Evolutionary conservation across 2,888 invertebrate genomes (phyloP).

Genomic region (Trichopoda pennipes): DNA sequence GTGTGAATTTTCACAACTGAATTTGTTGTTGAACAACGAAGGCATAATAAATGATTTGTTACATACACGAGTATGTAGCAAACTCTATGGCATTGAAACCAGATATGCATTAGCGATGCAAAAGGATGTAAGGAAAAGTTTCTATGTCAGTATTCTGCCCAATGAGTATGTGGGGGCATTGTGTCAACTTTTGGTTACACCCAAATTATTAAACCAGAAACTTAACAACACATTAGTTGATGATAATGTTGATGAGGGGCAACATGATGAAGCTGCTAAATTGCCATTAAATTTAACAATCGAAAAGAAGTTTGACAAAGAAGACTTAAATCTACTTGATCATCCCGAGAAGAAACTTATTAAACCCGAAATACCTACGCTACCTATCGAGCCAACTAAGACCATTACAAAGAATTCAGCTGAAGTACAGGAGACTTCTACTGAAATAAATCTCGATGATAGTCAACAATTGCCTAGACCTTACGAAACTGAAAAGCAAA

Average conservation of each 20-base stretch:
- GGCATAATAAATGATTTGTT: conserved; percentile 84
- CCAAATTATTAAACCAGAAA: conserved; percentile 36
- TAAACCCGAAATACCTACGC: conserved; percentile 49
- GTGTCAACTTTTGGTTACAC: conserved; percentile 85
- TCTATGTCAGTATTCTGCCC: conserved; percentile 85
- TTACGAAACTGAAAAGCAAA: conserved; percentile 62
- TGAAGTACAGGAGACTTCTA: conserved; percentile 54
- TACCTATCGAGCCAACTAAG: conserved; percentile 49
- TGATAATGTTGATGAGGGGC: not conserved
- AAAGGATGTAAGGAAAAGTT: conserved; percentile 79
- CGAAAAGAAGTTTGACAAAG: conserved; percentile 71
- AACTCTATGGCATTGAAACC: conserved; percentile 83
- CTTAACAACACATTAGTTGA: conserved; percentile 27
- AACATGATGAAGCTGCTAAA: conserved; percentile 67
- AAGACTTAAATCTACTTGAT: conserved; percentile 68
- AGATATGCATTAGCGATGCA: conserved; percentile 68
- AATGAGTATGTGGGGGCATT: conserved; percentile 88
- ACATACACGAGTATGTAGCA: conserved; percentile 84
- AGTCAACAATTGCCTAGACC: conserved; percentile 72
- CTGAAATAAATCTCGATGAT: conserved; percentile 60
- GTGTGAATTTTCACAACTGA: conserved; percentile 85
- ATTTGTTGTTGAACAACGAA: conserved; percentile 83
- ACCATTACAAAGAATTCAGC: conserved; percentile 14
- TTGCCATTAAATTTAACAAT: conserved; percentile 74
- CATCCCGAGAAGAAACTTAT: conserved; percentile 67